Conservation (phyloP, 2,113 vertebrate genomes). For the Craseonycteris thonglongyai region DNA sequence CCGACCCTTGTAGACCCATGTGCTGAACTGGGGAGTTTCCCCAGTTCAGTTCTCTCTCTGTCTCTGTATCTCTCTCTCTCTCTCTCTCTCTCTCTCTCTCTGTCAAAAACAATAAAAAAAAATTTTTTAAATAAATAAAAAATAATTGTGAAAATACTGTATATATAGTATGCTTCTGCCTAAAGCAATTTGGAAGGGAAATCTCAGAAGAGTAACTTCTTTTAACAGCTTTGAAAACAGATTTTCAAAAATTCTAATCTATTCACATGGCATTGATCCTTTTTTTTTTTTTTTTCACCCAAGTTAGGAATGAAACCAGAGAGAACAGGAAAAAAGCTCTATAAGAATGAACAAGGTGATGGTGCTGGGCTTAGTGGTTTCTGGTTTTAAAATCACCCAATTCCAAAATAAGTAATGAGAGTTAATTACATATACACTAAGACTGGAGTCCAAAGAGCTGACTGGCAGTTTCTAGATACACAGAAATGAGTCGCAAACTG, state of each 20-base stretch:
- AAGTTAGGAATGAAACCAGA: background rate
- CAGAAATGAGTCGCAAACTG: background rate
- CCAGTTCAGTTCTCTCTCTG: too few species aligned
- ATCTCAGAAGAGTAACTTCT: background rate
- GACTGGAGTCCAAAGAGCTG: background rate
- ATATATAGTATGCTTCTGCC: background rate
- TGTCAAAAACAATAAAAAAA: too few species aligned
- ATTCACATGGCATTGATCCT: background rate
- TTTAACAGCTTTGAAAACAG: constrained; percentile 4
- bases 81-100: too few species aligned
- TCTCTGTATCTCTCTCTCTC: too few species aligned
- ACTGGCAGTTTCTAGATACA: background rate
- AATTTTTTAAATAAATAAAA: too few species aligned
- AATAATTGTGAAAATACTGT: constrained; percentile 39
- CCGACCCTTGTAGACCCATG: too few species aligned
- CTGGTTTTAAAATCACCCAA: constrained; percentile 12
- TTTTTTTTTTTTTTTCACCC: too few species aligned
- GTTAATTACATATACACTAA: background rate
- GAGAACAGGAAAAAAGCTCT: background rate
- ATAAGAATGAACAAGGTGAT: background rate
- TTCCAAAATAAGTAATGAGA: background rate
- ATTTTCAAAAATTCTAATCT: constrained; percentile 30
- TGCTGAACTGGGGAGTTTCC: too few species aligned
- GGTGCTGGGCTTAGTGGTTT: background rate
- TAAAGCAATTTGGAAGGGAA: background rate